Base-by-base conservation (phyloP, 2,888 invertebrate genomes). In the Cephus pulcher region DNA sequence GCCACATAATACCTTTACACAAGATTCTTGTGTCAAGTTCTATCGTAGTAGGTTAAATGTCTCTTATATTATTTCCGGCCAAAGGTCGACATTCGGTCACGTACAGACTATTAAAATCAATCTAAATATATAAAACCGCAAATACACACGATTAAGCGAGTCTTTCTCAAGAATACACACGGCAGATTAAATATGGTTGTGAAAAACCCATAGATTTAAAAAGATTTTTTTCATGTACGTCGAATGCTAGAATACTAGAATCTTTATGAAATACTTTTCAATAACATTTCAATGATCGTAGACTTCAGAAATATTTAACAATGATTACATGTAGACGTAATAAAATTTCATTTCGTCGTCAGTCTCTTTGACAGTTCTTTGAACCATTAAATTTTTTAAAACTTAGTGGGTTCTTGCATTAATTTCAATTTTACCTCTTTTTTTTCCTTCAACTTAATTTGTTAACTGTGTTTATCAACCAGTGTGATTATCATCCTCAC, bases 401-500 rank as follows among this genome's bases (percentile, higher is more conserved):
- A 23, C 23, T 9, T 23, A 23, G 23, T 56, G 40, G 23, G 2
- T 56, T 56, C 23, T 56, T 56, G 56, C 23, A 23, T 9, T 56
- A 56, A 56, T 56, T 56, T 56, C 56, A 23, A 56, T 56, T 56
- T 56, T 0, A 56, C 9, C 0, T 15, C 9, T 23, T 56, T 40
- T 15, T 40, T 56, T 15, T 15, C 1, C 56, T 23, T 56, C 56
- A 23, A 23, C 23, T 23, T 23, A 56, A 56, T 23, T 56, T 40
- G 1, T 40, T 56, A 56, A 56, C 23, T 56, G 9, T 56, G 9
- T 56, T 56, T 56, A 23, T 23, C 23, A 23, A 23, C 56, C 23
- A 56, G 56, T 34, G 81, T 83, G 82, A 84, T 86, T 84, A 87
- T 82, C 85, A 76, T 83, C 80, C 78, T 82, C 84, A 85, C 87